Evolutionary conservation across 2,888 invertebrate species (phyloP).

Genomic region (Ichneumon xanthorius): DNA sequence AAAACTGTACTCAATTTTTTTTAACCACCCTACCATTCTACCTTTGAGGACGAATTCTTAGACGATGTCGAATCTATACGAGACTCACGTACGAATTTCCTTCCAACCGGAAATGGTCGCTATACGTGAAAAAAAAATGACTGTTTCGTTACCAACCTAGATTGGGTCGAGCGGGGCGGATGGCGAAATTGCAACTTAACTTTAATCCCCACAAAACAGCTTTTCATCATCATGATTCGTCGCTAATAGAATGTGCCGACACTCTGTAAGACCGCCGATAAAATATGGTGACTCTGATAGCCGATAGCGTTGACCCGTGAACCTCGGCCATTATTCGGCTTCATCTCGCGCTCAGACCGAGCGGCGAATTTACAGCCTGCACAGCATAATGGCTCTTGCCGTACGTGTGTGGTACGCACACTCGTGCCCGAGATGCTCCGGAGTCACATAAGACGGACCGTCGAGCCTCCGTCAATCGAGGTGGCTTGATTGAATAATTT

Average conservation of each 20-base stretch:
- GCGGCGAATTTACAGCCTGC: conserved; percentile 16
- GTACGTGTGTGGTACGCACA: conserved; percentile 5
- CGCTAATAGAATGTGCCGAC: not conserved
- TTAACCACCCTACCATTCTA: no score
- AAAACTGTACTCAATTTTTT: no score
- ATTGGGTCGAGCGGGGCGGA: no score
- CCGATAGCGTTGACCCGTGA: conserved; percentile 43
- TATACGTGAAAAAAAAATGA: no score
- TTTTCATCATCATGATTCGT: not conserved
- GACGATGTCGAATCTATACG: no score
- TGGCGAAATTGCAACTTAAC: no score
- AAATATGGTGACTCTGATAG: conserved; percentile 19
- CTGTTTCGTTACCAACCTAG: no score
- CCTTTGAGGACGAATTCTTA: no score
- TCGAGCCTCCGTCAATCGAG: conserved; percentile 40
- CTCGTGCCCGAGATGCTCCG: conserved; percentile 6
- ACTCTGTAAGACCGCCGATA: conserved; percentile 19
- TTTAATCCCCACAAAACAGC: no score
- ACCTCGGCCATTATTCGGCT: conserved; percentile 45
- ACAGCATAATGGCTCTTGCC: not conserved
- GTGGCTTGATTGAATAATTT: conserved; percentile 65
- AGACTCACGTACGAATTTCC: no score
- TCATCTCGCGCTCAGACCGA: conserved; percentile 19
- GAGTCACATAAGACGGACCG: not conserved
- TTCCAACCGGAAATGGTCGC: no score